Base-by-base conservation (phyloP, 2,888 invertebrate species). In the Imbricaverruca yamaguchii region DNA sequence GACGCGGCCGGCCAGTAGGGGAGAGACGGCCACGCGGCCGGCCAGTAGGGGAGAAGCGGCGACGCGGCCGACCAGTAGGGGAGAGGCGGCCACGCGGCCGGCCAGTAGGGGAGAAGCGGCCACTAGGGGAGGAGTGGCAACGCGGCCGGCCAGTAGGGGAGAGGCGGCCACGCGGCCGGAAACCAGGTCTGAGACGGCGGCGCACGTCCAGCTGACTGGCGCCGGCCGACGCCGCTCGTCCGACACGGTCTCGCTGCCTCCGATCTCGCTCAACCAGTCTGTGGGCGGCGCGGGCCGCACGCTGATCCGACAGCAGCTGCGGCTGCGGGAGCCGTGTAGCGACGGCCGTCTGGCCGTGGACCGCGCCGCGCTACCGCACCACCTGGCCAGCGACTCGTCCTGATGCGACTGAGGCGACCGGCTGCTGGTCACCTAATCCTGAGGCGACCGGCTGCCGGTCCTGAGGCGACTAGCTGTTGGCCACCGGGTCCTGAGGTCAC, bases 341-440 rank as follows among this genome's bases (percentile, higher is more conserved):
- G 92, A 92, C 0, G 94, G 94, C 86, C 88, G 89, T 15, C 91
- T 90, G 11, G 89, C 90, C 55, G 88, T 90, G 82, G 88, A 87
- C 83, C 91, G 91, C 83, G 94, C 91, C 90, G 93, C 92, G 88
- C 3, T 88, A 90, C 0, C 92, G 93, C 85, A 87, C 90, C 53
- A 96, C 95, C 87, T 89, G 90, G 84, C 88, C 90, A 83, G 96
- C 94, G 87, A 87, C 88, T 1, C 96, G 93, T 86, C 92, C 94
- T 69, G 95, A 39, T 1, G 39, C 39, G 39, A 39, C 96, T 82
- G 96, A 96, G 78, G 12, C 13, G 23, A n/a, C 59, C 59, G 59
- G 59, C 59, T 11, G 59, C 12, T 15, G 59, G 15, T 59, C 12
- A 11, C 15, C 59, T 1, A 7, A 7, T 15, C 15, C 12, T 4